A percentile compares a stretch with the other conserved stretches of the same genome.
These are phyloP conservation scores for Dasysyrphus tricinctus DNA, from an alignment of 2,888 invertebrate genomes.

Conservation along the genomic window DNA sequence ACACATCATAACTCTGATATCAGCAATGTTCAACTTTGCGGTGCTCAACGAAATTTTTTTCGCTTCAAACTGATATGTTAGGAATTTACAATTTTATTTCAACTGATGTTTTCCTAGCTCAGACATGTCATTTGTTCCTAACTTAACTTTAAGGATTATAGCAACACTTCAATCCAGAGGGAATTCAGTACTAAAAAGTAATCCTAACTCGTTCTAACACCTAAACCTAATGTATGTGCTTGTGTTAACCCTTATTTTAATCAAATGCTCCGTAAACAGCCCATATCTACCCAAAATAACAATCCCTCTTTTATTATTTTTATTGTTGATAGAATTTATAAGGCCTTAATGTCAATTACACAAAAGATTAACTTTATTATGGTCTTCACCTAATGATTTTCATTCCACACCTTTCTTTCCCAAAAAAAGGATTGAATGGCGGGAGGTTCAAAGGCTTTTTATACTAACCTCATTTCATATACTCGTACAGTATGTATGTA, in stretches of 20 bases:
- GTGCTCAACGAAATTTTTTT: too few relatives aligned
- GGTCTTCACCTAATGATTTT: constrained; percentile 69
- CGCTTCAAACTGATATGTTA: too few relatives aligned
- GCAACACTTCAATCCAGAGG: too few relatives aligned
- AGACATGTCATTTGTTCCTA: too few relatives aligned
- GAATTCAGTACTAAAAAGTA: too few relatives aligned
- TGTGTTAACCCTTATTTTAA: constrained; percentile 7
- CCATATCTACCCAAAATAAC: constrained; percentile 4
- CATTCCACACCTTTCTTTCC: constrained; percentile 67
- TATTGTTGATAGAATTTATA: constrained; percentile 38
- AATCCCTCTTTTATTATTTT: constrained; percentile 6
- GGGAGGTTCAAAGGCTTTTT: constrained; percentile 17
- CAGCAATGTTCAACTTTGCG: neutral
- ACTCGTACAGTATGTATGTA: neutral
- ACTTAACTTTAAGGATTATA: too few relatives aligned
- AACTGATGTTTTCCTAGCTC: too few relatives aligned
- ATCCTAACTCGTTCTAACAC: too few relatives aligned
- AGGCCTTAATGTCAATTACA: constrained; percentile 64
- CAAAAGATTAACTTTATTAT: constrained; percentile 63
- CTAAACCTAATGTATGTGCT: neutral
- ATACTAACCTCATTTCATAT: constrained; percentile 4
- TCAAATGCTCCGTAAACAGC: neutral
- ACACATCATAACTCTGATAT: neutral
- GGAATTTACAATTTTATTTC: too few relatives aligned
- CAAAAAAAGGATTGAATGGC: constrained; percentile 35